These are phyloP conservation scores for Pelmatolapia mariae DNA, from an alignment of 2,113 vertebrate species.

Conservation along the genomic window DNA sequence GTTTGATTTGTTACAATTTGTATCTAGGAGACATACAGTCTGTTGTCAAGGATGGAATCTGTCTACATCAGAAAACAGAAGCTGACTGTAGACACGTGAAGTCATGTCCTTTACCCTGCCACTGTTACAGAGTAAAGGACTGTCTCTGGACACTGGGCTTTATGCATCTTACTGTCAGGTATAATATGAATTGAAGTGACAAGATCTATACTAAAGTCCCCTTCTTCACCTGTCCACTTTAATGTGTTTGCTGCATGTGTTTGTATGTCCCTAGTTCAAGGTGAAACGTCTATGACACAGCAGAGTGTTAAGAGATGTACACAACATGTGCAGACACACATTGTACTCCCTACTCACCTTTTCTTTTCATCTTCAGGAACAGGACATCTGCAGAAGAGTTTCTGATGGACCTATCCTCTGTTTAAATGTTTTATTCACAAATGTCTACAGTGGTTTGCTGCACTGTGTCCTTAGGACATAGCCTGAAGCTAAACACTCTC, in stretches of 20 bases:
- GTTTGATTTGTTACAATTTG: neutral
- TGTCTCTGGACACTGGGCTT: slow-evolving; percentile 34
- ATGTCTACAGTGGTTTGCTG: slow-evolving; percentile 77
- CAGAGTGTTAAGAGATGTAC: slow-evolving; percentile 30
- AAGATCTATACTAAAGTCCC: slow-evolving; percentile 39
- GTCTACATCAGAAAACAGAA: neutral
- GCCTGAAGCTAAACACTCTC: slow-evolving; percentile 80
- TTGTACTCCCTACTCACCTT: neutral
- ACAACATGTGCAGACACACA: neutral
- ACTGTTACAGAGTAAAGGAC: slow-evolving; percentile 36
- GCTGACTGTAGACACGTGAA: slow-evolving; percentile 8
- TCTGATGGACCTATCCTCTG: slow-evolving; percentile 62
- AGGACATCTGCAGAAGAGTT: slow-evolving; percentile 51
- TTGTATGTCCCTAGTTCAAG: slow-evolving; percentile 37
- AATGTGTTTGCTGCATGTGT: slow-evolving; percentile 34
- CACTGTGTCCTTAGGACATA: slow-evolving; percentile 76
- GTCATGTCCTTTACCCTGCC: slow-evolving; percentile 6
- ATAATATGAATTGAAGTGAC: slow-evolving; percentile 54
- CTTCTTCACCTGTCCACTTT: slow-evolving; percentile 50
- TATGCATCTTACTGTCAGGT: slow-evolving; percentile 52
- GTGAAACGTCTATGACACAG: slow-evolving; percentile 64
- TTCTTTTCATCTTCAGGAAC: slow-evolving; percentile 37
- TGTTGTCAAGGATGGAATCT: slow-evolving; percentile 15
- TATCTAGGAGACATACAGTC: neutral
- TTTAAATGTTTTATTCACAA: slow-evolving; percentile 83